Evolutionary conservation across 2,113 vertebrate species (phyloP).

Genomic region (Oreochromis aureus): DNA sequence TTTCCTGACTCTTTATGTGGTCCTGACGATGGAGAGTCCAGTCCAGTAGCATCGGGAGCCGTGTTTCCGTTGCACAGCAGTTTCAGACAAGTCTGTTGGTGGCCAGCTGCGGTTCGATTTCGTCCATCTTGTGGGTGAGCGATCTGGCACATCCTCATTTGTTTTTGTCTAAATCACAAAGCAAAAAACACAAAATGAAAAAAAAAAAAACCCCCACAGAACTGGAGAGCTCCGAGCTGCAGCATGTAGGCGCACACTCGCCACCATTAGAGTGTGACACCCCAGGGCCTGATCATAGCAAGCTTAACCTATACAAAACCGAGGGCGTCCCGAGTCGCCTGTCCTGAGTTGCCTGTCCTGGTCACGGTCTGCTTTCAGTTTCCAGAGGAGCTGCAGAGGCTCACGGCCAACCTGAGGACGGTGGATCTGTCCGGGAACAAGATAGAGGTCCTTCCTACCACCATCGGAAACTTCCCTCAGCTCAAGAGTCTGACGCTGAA

Average conservation of each 20-base stretch:
- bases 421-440: slow-evolving; percentile 93
- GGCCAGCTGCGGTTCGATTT: background rate
- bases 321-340: background rate
- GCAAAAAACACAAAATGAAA: background rate
- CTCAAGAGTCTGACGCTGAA: slow-evolving; percentile 89
- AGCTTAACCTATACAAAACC: background rate
- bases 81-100: background rate
- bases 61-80: background rate
- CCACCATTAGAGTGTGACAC: background rate
- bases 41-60: background rate
- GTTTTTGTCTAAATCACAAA: background rate
- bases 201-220: fast-evolving
- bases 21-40: background rate
- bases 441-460: slow-evolving; percentile 81
- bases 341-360: background rate
- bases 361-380: slow-evolving; percentile 71
- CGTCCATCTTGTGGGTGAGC: background rate
- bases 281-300: background rate
- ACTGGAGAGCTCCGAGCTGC: background rate
- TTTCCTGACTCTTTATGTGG: background rate
- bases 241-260: background rate
- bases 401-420: slow-evolving; percentile 86
- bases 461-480: slow-evolving; percentile 84
- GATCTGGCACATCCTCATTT: background rate
- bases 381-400: slow-evolving; percentile 90